Evolutionary conservation across 2,113 vertebrate species (phyloP), one percentile per base, ranked within the genome.

Genomic region (Pan paniscus): DNA sequence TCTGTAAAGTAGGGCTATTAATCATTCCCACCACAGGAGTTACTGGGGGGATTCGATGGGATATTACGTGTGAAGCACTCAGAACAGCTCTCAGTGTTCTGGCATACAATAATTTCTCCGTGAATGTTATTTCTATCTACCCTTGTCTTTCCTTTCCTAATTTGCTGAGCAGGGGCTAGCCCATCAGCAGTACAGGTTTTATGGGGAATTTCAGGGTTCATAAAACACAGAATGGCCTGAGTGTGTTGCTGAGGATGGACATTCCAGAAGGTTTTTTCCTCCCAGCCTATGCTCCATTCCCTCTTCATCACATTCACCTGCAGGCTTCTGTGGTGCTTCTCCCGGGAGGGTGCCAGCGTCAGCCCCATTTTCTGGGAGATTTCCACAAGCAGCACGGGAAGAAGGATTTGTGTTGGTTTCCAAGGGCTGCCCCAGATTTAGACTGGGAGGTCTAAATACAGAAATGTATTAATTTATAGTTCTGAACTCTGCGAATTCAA

Each of bases 121-220:
- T 32, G 32, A 82, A 59, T 35, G 32, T 80, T 78, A 93, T 86
- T 82, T 86, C 59, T 75, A 48, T 73, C 40, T 73, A 40, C 25
- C 3, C 55, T 97, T 92, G 40, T 16, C 52, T 61, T 76, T 38
- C 17, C 25, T 8, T 95, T 93, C 55, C 12, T 86, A 61, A 90
- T 90, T 86, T 92, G 18, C n/a, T 57, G 61, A 95, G 32, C 23
- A 89, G 40, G 7, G 7, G 20, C 89, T 67, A n/a, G n/a, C 9
- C 17, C 50, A 83, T 85, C 82, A 73, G 75, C 10, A 88, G 55
- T 59, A 59, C 4, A 86, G 43, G 1, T 52, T 97, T 96, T 82
- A 92, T 70, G 32, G 67, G 23, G 61, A 79, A 95, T 93, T 97
- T 94, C 81, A 91, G 75, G 18, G 85, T 87, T 96, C 40, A 38